Base-by-base conservation (phyloP, 2,888 invertebrate species). In the Bibio marci region DNA sequence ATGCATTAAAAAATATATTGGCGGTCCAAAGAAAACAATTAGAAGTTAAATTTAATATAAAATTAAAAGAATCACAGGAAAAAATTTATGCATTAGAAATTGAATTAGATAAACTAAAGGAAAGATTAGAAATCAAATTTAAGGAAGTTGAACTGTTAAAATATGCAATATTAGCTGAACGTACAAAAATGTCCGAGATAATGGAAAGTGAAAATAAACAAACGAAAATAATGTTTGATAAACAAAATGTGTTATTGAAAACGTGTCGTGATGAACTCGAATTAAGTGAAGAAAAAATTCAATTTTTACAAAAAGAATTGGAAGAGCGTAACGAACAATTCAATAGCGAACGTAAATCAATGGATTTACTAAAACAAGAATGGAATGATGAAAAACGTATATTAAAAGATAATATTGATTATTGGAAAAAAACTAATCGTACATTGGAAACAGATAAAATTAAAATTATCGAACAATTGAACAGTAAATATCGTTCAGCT, bases 1-100 rank as follows among this genome's bases (percentile, higher is more conserved):
- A 76, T 52, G 72, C 76, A 64, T 73, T 75, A 1, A 73, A 73
- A 47, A n/a, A n/a, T n/a, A 69, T 73, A 42, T 75, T 73, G 46
- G 71, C 72, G 0, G 50, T 67, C 19, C 73, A 76, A 57, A 63
- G 76, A 46, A 72, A 71, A 53, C 63, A 65, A 0, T 58, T 69
- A 8, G 71, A 71, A 54, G 39, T 64, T 58, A 64, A 62, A 52
- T 52, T 53, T 52, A 45, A 66, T 54, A 44, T 54, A 50, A 40
- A 67, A 56, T 39, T 63, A 47, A 46, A 67, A 47, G 62, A 46
- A 51, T 53, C 27, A 46, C 62, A 49, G 46, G 52, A 53, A 30
- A 48, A 53, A 32, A 48, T 50, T 34, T 18, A 43, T 5, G 41
- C 44, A 28, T 36, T 60, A 7, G 52, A 54, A 37, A 46, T 51